Conservation (phyloP, 1,140 invertebrate species). For the Aphelenchoides fujianensis region DNA sequence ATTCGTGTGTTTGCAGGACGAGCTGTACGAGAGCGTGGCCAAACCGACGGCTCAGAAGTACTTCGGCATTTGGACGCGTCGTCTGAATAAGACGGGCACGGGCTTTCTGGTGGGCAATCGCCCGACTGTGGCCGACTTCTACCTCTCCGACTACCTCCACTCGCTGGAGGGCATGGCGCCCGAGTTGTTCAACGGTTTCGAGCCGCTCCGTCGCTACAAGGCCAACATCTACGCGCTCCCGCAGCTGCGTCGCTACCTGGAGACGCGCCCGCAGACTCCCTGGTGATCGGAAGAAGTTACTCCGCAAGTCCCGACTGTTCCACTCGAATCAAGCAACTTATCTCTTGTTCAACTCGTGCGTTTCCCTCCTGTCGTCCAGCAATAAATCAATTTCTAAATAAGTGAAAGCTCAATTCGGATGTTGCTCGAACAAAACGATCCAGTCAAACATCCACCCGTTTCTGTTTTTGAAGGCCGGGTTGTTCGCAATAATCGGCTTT, state of each 20-base stretch:
- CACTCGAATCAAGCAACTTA: no score
- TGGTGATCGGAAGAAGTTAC: no score
- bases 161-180: not conserved
- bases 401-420: no score
- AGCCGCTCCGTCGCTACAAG: not conserved
- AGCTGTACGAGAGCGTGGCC: not conserved
- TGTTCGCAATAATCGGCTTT: no score
- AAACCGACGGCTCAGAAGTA: not conserved
- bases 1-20: not conserved
- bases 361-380: no score
- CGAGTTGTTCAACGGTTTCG: not conserved
- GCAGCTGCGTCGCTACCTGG: not conserved
- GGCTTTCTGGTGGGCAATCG: not conserved
- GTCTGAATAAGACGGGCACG: not conserved
- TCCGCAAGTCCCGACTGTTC: no score
- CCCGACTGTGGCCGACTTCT: constrained; percentile 3
- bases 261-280: not conserved
- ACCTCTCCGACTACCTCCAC: not conserved
- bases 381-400: no score
- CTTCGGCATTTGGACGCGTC: not conserved
- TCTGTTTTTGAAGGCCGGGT: no score
- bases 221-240: not conserved
- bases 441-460: no score
- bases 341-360: no score
- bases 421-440: no score